Conservation (phyloP, 2,888 invertebrate species). For the Conops quadrifasciatus region DNA sequence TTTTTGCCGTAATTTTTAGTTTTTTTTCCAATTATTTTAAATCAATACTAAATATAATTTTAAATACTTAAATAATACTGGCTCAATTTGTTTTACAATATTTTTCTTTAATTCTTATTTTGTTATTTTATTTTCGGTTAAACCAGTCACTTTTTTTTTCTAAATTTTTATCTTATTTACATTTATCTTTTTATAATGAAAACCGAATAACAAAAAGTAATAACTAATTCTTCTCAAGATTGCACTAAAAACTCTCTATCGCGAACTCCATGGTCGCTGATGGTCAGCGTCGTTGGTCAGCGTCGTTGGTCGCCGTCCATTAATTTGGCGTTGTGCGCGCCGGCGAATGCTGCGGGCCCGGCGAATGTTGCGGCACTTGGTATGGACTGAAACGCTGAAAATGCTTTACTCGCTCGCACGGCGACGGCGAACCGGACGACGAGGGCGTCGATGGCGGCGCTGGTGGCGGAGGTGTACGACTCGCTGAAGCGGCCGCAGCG, state of each 20-base stretch:
- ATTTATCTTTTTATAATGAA: too few relatives aligned
- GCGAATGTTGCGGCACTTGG: constrained; percentile 53
- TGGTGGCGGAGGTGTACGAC: constrained; percentile 41
- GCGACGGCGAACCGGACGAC: constrained; percentile 64
- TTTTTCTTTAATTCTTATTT: neutral
- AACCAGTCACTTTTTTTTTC: too few relatives aligned
- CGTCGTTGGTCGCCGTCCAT: constrained; percentile 11
- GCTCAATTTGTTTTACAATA: neutral
- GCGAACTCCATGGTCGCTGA: neutral
- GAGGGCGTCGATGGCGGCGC: constrained; percentile 59
- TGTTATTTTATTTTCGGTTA: neutral
- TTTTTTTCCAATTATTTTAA: neutral
- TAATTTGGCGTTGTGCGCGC: constrained; percentile 43
- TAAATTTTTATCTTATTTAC: too few relatives aligned
- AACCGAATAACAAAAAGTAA: neutral
- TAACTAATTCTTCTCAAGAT: neutral
- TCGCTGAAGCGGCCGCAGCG: neutral
- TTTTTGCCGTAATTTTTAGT: neutral
- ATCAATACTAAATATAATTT: neutral
- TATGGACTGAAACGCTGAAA: constrained; percentile 60
- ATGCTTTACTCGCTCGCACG: constrained; percentile 63
- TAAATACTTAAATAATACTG: constrained; percentile 29
- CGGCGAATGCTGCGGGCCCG: constrained; percentile 41
- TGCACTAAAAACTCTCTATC: constrained; percentile 6
- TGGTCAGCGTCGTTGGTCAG: neutral